phyloP scores from a whole-genome alignment of 1,140 invertebrate genomes.

The Lutraria rhynchaena region DNA sequence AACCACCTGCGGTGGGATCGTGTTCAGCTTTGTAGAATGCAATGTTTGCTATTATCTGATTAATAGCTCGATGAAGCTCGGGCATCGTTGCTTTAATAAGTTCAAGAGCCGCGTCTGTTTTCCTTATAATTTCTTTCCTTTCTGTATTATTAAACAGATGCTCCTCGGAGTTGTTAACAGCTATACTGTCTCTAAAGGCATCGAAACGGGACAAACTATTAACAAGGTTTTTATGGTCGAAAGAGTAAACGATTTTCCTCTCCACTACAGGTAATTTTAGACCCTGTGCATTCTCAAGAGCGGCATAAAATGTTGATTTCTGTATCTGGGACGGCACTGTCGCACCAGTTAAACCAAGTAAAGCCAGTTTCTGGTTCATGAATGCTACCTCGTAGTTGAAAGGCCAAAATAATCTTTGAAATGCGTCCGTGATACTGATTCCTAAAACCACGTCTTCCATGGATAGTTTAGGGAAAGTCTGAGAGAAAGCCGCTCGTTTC shows the following conservation, averaged over 20 bases:
- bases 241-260: not conserved
- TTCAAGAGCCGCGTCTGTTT: not conserved
- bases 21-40: constrained; percentile 23
- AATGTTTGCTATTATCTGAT: constrained; percentile 13
- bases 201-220: constrained; percentile 10
- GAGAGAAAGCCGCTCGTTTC: too few relatives aligned
- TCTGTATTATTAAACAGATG: constrained; percentile 7
- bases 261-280: not conserved
- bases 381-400: too few relatives aligned
- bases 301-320: constrained; percentile 5
- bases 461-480: too few relatives aligned
- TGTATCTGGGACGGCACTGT: not conserved
- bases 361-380: too few relatives aligned
- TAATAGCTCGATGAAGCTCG: constrained; percentile 4
- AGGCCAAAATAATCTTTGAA: too few relatives aligned
- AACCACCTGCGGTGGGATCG: not conserved
- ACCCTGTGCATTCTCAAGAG: constrained; percentile 7
- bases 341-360: too few relatives aligned
- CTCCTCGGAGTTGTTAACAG: not conserved
- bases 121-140: not conserved
- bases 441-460: constrained; percentile 19
- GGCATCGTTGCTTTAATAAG: constrained; percentile 13
- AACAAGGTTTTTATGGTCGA: not conserved
- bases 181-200: not conserved
- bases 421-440: constrained; percentile 8